These are phyloP conservation scores for Diabrotica undecimpunctata DNA, from an alignment of 1,140 invertebrate species.

Conservation along the genomic window DNA sequence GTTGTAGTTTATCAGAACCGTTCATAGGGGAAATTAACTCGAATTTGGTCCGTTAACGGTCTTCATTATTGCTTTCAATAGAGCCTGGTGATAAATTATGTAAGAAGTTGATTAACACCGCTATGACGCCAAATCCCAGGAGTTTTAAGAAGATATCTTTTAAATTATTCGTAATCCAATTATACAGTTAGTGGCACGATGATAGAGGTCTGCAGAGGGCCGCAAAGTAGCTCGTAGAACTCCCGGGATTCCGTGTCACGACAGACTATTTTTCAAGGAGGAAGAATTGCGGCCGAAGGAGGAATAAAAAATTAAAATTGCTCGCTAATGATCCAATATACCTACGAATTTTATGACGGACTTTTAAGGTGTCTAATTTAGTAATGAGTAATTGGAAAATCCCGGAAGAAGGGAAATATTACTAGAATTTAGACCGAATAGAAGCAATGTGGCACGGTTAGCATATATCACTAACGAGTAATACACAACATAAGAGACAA, in stretches of 20 bases:
- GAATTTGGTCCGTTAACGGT: not conserved
- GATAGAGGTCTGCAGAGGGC: not conserved
- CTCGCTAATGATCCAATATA: no score
- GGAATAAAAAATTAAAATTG: not conserved
- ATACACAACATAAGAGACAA: no score
- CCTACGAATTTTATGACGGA: no score
- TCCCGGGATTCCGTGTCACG: not conserved
- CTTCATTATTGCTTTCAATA: not conserved
- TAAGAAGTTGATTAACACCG: slow-evolving; percentile 23
- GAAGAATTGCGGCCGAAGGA: not conserved
- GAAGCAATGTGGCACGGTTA: no score
- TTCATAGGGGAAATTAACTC: not conserved
- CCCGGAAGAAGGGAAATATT: no score
- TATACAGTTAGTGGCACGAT: slow-evolving; percentile 11
- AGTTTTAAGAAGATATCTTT: slow-evolving; percentile 30
- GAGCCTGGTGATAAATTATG: slow-evolving; percentile 12
- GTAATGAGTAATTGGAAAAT: no score
- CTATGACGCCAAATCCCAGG: slow-evolving; percentile 23
- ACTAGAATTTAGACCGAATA: no score
- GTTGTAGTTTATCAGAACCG: not conserved
- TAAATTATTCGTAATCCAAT: slow-evolving; percentile 32
- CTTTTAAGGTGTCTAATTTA: no score
- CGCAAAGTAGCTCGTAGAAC: not conserved
- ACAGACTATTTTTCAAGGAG: not conserved
- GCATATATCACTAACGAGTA: no score